Evolutionary conservation across 2,797 vertebrate genomes (phyloP), one percentile per base, ranked within the genome.

Genomic region (Brachyalestes nurse): DNA sequence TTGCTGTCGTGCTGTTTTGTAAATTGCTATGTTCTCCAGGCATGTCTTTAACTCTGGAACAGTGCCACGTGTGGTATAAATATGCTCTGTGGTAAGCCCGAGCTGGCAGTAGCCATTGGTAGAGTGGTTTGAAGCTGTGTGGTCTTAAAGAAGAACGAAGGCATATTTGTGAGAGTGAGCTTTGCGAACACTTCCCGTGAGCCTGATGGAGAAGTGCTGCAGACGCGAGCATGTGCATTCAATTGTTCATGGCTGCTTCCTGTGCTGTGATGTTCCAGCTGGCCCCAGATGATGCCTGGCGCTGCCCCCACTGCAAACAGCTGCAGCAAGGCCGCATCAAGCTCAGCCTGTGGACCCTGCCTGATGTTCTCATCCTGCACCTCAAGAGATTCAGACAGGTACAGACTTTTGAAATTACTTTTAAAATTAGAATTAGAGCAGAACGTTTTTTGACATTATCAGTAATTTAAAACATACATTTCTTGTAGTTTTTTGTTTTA

Each of bases 281-380:
- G 87, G 98, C 97, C 83, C 97, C 98, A 0, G 97, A 99, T 19
- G 97, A 99, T 0, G 98, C 98, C 25, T 99, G 98, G 98, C 96
- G 98, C 83, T 99, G 98, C 89, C 98, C 98, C 0, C 97, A 99
- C 91, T 99, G 98, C 88, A 98, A 98, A 91, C 97, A 99, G 93
- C 95, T 99, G 86, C 98, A 99, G 93, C 98, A 99, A 87, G 98
- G 98, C n/a, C 97, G 96, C 89, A 99, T 99, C 84, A 99, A 98
- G 19, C 93, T 99, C 83, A 99, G 97, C 92, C 93, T 99, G 84
- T 99, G 98, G 98, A 99, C 98, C 3, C 93, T 99, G 78, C 98
- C 98, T 0, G 98, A 99, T 72, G 96, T 99, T 83, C 97, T 99
- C 60, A 99, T 99, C 80, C 92, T 99, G 80, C 98, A 99, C 83